Percentiles rank a stretch among this genome's conserved stretches.
These are phyloP conservation scores for Aelia acuminata DNA, from an alignment of 2,888 invertebrate genomes.

Conservation along the genomic window DNA sequence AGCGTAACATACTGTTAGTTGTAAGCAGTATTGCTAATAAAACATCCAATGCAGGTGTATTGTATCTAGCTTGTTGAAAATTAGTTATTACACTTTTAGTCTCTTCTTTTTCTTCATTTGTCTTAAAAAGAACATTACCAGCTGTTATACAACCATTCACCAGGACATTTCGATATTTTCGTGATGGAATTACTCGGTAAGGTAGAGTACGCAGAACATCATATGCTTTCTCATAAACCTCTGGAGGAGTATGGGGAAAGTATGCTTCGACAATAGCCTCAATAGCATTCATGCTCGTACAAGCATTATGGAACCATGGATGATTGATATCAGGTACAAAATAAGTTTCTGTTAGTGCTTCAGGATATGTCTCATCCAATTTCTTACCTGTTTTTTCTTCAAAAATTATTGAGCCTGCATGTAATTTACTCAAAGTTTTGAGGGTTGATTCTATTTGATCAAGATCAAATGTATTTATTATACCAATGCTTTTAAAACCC, in stretches of 20 bases:
- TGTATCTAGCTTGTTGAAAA: conserved; percentile 60
- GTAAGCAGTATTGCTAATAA: conserved; percentile 54
- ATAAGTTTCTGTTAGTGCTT: conserved; percentile 56
- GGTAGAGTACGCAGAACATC: conserved; percentile 54
- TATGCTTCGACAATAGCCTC: conserved; percentile 57
- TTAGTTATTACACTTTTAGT: conserved; percentile 55
- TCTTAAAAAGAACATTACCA: conserved; percentile 61
- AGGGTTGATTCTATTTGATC: conserved; percentile 59
- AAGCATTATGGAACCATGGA: conserved; percentile 55
- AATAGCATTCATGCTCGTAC: conserved; percentile 57
- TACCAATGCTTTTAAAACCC: conserved; percentile 53
- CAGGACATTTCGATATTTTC: conserved; percentile 58
- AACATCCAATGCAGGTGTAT: conserved; percentile 60
- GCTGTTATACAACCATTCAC: conserved; percentile 60
- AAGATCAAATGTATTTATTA: conserved; percentile 50
- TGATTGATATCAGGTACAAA: conserved; percentile 59
- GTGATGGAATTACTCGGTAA: conserved; percentile 44
- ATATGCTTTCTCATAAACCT: conserved; percentile 53
- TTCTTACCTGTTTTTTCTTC: conserved; percentile 48
- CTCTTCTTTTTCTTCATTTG: conserved; percentile 45
- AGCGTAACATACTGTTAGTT: conserved; percentile 46
- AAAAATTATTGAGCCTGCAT: conserved; percentile 60
- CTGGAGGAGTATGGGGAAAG: conserved; percentile 39
- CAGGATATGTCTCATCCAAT: conserved; percentile 43
- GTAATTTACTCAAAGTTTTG: conserved; percentile 60